Conservation (phyloP, 2,888 invertebrate species). For the Hemicrepidius hirtus region DNA sequence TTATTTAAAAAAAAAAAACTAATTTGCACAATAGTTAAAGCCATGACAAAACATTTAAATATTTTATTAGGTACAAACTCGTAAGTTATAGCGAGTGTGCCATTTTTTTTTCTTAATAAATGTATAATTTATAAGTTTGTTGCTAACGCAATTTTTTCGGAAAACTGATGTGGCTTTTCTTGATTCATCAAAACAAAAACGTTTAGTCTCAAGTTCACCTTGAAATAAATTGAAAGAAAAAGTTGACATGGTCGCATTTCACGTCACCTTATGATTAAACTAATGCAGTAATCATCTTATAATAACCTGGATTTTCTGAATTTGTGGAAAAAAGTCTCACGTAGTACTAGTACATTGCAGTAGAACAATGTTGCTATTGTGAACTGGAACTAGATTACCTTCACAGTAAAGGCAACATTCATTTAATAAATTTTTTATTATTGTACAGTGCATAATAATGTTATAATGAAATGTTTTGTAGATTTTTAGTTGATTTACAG, state of each 20-base stretch:
- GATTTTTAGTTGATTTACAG: no score
- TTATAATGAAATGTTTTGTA: no score
- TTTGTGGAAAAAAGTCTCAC: not conserved
- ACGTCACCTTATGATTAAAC: not conserved
- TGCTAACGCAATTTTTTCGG: no score
- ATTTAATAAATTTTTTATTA: not conserved
- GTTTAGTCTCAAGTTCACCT: constrained; percentile 27
- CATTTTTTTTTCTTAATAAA: no score
- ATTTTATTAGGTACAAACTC: no score
- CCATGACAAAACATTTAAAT: no score
- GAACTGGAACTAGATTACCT: constrained; percentile 18
- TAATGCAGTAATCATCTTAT: not conserved
- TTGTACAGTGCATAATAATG: not conserved
- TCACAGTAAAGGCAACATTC: constrained; percentile 12
- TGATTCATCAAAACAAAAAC: constrained; percentile 7
- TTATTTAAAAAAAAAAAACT: no score
- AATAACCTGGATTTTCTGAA: not conserved
- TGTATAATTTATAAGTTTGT: no score
- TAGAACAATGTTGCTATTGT: constrained; percentile 4
- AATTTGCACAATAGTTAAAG: no score
- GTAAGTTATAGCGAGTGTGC: no score
- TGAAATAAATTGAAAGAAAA: not conserved
- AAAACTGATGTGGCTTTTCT: constrained; percentile 11
- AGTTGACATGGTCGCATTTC: not conserved
- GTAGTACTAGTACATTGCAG: no score